A percentile compares a stretch with the other conserved stretches of the same genome.
Evolutionary conservation across 2,113 vertebrate genomes (phyloP).

Genomic region (Xiphophorus maculatus): DNA sequence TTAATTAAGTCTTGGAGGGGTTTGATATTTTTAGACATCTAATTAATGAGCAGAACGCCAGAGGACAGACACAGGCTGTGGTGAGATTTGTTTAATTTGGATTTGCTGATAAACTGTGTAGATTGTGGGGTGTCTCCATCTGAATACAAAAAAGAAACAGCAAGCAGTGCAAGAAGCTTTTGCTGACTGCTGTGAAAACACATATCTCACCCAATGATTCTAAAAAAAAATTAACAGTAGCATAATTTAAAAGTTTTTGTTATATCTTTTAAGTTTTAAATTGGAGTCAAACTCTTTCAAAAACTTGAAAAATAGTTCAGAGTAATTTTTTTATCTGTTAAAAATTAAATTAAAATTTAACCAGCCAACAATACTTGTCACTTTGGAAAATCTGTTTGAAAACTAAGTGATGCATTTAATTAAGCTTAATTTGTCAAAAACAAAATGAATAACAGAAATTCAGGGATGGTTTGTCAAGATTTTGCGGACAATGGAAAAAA

Average conservation of each 20-base stretch:
- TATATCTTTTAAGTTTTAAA: neutral
- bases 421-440: no score
- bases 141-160: constrained; percentile 21
- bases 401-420: no score
- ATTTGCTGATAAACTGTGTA: constrained; percentile 67
- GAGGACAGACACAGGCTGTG: constrained; percentile 76
- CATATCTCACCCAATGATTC: constrained; percentile 4
- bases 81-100: constrained; percentile 75
- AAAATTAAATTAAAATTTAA: no score
- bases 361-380: no score
- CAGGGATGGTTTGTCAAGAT: no score
- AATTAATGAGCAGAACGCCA: constrained; percentile 77
- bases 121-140: constrained; percentile 49
- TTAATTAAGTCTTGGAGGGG: constrained; percentile 84
- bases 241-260: neutral
- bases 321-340: no score
- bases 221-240: neutral
- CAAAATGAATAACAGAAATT: no score
- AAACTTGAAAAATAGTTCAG: neutral
- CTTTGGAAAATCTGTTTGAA: no score
- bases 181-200: constrained; percentile 25
- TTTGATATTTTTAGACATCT: constrained; percentile 84
- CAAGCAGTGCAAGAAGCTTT: neutral
- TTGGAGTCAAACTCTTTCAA: neutral
- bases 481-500: no score